Base-by-base conservation (phyloP, 2,797 vertebrate genomes). In the Muscicapa comitata region DNA sequence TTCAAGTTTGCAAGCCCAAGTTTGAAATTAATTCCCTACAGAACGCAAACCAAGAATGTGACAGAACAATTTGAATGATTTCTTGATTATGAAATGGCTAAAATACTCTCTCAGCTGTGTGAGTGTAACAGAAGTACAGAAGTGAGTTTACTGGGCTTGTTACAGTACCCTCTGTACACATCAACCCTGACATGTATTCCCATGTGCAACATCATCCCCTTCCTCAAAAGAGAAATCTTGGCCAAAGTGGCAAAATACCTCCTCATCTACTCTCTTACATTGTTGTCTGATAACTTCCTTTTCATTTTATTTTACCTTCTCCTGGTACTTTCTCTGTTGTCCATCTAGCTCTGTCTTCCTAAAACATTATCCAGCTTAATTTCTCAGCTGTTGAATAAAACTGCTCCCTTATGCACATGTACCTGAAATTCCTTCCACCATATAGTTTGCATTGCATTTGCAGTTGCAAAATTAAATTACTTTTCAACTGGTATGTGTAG, bases 1-100 rank as follows among this genome's bases (percentile, higher is more conserved):
- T 17, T 67, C 47, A 70, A 51, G 55, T 73, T 38, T 71, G 21
- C 40, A 74, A 76, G 25, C 18, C 24, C 75, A 80, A 50, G 54
- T 58, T 20, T 40, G 17, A 67, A 70, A 71, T 38, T 42, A 1
- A 7, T 31, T 40, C 89, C 40, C 59, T 35, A 82, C 51, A 58
- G 31, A 76, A 79, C 0, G 1, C 1, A 1, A 94, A 87, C 29
- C 51, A 79, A 84, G 62, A 10, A 67, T 0, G 1, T 14, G 19
- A 59, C 2, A 17, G 28, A 17, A 59, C 43, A 67, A 53, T 42
- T 67, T 61, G 42, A 42, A 71, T 6, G 12, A 48, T 37, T 92
- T 66, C 48, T 89, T 9, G 7, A 25, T 54, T 29, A 70, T 29
- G 19, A 76, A 38, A 76, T 42, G 37, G 63, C 51, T 84, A 61